Evolutionary conservation across 2,797 vertebrate genomes (phyloP).

Genomic region (Schizothorax lantsangensis): DNA sequence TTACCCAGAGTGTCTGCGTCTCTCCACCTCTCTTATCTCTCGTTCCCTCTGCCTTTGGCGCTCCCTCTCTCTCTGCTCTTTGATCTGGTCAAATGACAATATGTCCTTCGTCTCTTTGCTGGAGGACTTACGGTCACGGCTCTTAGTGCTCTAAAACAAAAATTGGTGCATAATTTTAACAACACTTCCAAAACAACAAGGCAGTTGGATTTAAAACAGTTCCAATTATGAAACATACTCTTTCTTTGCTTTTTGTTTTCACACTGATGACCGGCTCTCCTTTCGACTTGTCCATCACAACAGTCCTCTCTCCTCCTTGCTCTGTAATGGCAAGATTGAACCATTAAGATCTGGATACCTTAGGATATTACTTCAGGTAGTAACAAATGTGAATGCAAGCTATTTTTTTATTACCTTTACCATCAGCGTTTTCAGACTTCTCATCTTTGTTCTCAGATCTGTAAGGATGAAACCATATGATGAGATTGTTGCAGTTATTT

Average conservation of each 20-base stretch:
- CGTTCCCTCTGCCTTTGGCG: slow-evolving; percentile 92
- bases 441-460: slow-evolving; percentile 84
- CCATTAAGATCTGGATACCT: neutral
- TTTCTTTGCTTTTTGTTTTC: slow-evolving; percentile 93
- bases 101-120: slow-evolving; percentile 96
- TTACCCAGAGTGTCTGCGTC: slow-evolving; percentile 83
- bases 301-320: slow-evolving; percentile 87
- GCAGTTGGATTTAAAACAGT: neutral
- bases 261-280: slow-evolving; percentile 97
- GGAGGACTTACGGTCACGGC: slow-evolving; percentile 88
- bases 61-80: slow-evolving; percentile 93
- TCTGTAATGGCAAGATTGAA: slow-evolving; percentile 48
- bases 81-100: slow-evolving; percentile 97
- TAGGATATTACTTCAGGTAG: neutral
- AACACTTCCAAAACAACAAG: neutral
- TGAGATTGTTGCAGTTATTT: neutral
- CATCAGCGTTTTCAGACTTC: slow-evolving; percentile 85
- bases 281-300: slow-evolving; percentile 97
- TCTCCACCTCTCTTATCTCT: slow-evolving; percentile 91
- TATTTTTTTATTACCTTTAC: slow-evolving; percentile 74
- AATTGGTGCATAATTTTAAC: neutral
- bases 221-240: slow-evolving; percentile 72
- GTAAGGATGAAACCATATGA: slow-evolving; percentile 23
- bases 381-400: neutral
- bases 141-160: slow-evolving; percentile 86